Base-by-base conservation (phyloP, 2,888 invertebrate genomes). In the Amphipyra tragopoginis region DNA sequence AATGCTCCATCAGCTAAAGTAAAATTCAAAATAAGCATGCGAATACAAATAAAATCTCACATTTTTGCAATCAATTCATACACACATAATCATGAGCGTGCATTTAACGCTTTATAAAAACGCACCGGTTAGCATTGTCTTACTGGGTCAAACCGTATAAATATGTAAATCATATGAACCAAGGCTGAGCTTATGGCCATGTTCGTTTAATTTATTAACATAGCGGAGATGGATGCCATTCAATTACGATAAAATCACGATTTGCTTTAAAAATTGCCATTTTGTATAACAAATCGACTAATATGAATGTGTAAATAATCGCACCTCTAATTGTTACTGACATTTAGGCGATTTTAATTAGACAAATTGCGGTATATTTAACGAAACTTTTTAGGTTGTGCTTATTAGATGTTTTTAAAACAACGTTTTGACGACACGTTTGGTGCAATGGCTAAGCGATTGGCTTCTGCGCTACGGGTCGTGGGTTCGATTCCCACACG, bases 61-160 rank as follows among this genome's bases (percentile, higher is more conserved):
- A 52, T 42, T 21, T 15, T 34, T 42, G 34, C 42, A 1, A 48
- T 43, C 15, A 39, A 67, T 11, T 43, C 21, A 21, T 3, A 21
- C 21, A 21, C 1, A 21, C 21, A 21, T 21, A 21, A 2, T 21
- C 40, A 34, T 44, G 29, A 34, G n/a, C 43, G 38, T 14, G 38
- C 34, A 60, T 66, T 47, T 36, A 53, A 55, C 33, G 50, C 26
- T 13, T 29, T 29, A 55, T 55, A 65, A 65, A 57, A 75, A 51
- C 51, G 47, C 58, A 64, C 64, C 44, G 51, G 72, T 75, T 77
- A 59, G 55, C 77, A 72, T 63, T 69, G 67, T 68, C 38, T 79
- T 59, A 70, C 59, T 78, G 63, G 77, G 77, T 79, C 80, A 79
- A 59, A 29, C 59, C 29, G 52, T 51, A 65, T 65, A 49, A 65